phyloP scores from a whole-genome alignment of 2,113 vertebrate genomes.

The Equus quagga region DNA sequence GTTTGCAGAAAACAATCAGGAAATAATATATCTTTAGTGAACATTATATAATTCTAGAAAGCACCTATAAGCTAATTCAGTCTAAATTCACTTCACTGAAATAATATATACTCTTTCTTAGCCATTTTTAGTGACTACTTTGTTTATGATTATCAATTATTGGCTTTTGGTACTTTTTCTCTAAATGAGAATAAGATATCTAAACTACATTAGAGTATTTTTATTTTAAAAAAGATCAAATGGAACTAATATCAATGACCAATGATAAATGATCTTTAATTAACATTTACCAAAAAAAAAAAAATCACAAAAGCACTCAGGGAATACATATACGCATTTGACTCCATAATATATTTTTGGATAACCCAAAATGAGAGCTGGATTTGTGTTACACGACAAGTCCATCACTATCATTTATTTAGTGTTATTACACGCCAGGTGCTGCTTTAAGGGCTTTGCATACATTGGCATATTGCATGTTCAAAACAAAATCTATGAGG shows the following conservation, averaged over 20 bases:
- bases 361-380: background rate
- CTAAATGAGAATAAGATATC: background rate
- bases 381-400: background rate
- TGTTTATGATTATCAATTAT: background rate
- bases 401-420: background rate
- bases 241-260: background rate
- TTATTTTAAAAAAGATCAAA: background rate
- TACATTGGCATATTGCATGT: background rate
- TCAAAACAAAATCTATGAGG: background rate
- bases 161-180: background rate
- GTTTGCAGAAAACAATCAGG: background rate
- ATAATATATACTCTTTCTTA: background rate
- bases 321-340: background rate
- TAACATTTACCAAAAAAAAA: background rate
- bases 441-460: background rate
- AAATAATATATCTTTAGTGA: background rate
- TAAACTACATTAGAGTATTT: background rate
- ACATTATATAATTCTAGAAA: background rate
- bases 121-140: background rate
- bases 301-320: background rate
- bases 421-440: background rate
- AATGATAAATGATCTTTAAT: background rate
- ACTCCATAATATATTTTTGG: background rate
- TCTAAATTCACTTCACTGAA: background rate
- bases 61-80: background rate